phyloP scores from a whole-genome alignment of 92 coral and sea anemone species.

The Diadumene lineata region DNA sequence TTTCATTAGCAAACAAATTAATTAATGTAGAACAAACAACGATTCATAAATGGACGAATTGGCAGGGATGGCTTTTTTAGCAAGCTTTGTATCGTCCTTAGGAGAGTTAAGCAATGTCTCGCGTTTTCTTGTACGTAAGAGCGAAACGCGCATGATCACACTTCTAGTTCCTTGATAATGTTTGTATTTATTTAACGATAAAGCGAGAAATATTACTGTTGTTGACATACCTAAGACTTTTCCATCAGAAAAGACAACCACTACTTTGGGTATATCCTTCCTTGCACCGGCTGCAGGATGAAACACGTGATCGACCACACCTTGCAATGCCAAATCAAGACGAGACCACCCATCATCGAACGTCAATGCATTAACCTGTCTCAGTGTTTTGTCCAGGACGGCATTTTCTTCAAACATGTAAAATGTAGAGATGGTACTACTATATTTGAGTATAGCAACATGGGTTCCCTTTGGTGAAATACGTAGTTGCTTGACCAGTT shows the following conservation, averaged over 20 bases:
- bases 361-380: slow-evolving; percentile 19
- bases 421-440: slow-evolving; percentile 36
- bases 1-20: too few species aligned
- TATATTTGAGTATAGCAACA: slow-evolving; percentile 43
- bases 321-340: slow-evolving; percentile 46
- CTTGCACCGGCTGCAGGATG: slow-evolving; percentile 41
- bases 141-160: not conserved
- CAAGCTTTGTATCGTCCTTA: too few species aligned
- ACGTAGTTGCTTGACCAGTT: slow-evolving; percentile 41
- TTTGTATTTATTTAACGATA: too few species aligned
- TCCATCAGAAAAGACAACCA: slow-evolving; percentile 52
- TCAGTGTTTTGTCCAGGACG: slow-evolving; percentile 17
- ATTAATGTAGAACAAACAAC: too few species aligned
- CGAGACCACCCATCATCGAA: slow-evolving; percentile 55
- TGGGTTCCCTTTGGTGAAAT: slow-evolving; percentile 49
- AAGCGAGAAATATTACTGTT: too few species aligned
- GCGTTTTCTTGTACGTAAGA: too few species aligned
- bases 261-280: slow-evolving; percentile 39
- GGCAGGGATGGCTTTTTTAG: too few species aligned
- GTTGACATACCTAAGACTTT: slow-evolving; percentile 34
- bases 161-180: not conserved
- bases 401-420: slow-evolving; percentile 43
- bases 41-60: too few species aligned
- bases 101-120: too few species aligned
- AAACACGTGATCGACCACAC: slow-evolving; percentile 43